Percentiles rank a stretch among this genome's conserved stretches.
Evolutionary conservation across 2,888 invertebrate species (phyloP).

Genomic region (Drosophila phalerata): DNA sequence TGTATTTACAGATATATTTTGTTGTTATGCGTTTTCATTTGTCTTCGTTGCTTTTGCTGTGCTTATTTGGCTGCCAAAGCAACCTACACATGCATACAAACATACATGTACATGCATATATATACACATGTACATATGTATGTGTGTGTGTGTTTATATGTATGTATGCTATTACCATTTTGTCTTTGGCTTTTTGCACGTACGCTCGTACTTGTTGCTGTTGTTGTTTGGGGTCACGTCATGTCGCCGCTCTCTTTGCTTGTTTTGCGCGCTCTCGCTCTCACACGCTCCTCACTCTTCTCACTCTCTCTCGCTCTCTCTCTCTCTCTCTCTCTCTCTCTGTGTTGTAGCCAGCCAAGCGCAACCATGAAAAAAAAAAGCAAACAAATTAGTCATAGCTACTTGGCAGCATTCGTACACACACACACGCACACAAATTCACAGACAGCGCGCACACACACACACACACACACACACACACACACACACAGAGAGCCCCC

Average conservation of each 20-base stretch:
- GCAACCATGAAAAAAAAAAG: conserved; percentile 58
- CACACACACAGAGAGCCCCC: conserved; percentile 10
- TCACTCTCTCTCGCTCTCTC: conserved; percentile 12
- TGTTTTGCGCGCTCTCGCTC: conserved; percentile 25
- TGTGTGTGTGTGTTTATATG: neutral
- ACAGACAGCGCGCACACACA: conserved; percentile 11
- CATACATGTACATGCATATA: neutral
- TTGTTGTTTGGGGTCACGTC: conserved; percentile 79
- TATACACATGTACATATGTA: neutral
- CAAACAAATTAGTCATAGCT: conserved; percentile 68
- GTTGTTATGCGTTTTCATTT: conserved; percentile 13
- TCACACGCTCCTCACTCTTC: neutral
- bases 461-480: conserved; percentile 17
- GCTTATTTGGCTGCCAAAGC: conserved; percentile 50
- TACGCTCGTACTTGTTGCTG: conserved; percentile 77
- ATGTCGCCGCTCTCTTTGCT: conserved; percentile 38
- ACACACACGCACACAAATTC: conserved; percentile 13
- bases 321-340: conserved; percentile 11
- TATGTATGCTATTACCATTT: conserved; percentile 48
- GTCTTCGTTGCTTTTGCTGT: conserved; percentile 45
- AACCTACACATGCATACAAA: neutral
- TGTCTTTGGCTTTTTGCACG: conserved; percentile 72
- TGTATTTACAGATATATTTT: neutral
- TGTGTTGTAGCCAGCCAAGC: conserved; percentile 42
- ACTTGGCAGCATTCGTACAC: conserved; percentile 17